These are phyloP conservation scores for Tenodera sinensis DNA, from an alignment of 2,888 invertebrate species.

Conservation along the genomic window DNA sequence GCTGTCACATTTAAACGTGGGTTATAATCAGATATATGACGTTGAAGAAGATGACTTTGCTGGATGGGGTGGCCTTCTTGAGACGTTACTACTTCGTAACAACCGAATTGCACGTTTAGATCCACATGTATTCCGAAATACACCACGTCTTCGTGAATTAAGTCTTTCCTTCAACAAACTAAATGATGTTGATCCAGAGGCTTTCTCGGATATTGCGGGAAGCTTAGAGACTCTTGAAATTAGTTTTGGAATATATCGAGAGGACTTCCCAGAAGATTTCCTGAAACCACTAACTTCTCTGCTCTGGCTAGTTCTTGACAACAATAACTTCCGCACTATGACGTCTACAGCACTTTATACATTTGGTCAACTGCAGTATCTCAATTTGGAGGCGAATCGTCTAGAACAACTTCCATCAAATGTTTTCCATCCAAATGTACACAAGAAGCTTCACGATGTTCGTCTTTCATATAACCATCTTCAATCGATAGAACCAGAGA, in stretches of 20 bases:
- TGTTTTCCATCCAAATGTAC: constrained; percentile 65
- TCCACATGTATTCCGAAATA: constrained; percentile 66
- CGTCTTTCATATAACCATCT: constrained; percentile 80
- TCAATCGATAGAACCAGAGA: constrained; percentile 60
- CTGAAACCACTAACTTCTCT: constrained; percentile 70
- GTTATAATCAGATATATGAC: constrained; percentile 79
- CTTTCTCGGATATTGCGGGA: constrained; percentile 72
- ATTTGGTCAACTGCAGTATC: constrained; percentile 68
- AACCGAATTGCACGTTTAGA: constrained; percentile 71
- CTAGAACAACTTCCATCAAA: constrained; percentile 66
- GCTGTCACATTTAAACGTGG: constrained; percentile 82
- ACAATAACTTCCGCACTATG: constrained; percentile 76
- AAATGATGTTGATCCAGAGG: constrained; percentile 73
- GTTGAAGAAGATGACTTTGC: constrained; percentile 72
- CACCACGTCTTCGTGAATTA: constrained; percentile 77
- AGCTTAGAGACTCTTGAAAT: constrained; percentile 79
- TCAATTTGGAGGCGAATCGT: constrained; percentile 83
- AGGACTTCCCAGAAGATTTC: constrained; percentile 72
- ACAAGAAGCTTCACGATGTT: constrained; percentile 70
- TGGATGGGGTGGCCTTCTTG: constrained; percentile 74
- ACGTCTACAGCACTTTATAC: constrained; percentile 67
- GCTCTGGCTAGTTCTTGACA: constrained; percentile 81
- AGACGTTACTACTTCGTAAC: constrained; percentile 77
- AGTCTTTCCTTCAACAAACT: constrained; percentile 90
- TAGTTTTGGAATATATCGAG: constrained; percentile 79